Evolutionary conservation across 2,888 invertebrate genomes (phyloP), one percentile per base, ranked within the genome.

Genomic region (Sipha maydis): DNA sequence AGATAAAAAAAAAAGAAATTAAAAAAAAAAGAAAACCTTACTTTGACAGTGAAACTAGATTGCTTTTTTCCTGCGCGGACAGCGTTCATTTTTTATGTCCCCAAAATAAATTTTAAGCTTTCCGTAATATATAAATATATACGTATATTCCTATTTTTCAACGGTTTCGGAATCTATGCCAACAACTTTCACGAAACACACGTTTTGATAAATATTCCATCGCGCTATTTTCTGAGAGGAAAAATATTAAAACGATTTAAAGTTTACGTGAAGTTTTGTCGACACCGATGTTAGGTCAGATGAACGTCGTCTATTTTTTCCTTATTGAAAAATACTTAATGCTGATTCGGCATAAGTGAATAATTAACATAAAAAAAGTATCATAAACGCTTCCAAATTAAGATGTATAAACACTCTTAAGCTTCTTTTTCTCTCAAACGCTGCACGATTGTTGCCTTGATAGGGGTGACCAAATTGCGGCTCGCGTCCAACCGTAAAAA

Each of bases 61-160:
- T 83, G 38, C 38, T 75, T 83, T 75, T 56, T 79, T 34, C 54
- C 25, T 38, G 56, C 28, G 38, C 75, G 34, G 83, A 54, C 75
- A 56, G 75, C 83, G 75, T 83, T 56, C 34, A 71, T 83, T 75
- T 83, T 56, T 83, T 56, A 71, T 67, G 38, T 38, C 19, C 56
- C n/a, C 17, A 56, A 85, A 77, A 85, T 77, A 85, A 67, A 67
- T 77, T 61, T 61, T 17, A 75, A 83, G 34, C 56, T 75, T 75
- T 75, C 38, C 54, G 56, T 75, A 34, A 61, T 21, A 61, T 25
- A 25, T 21, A 61, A 61, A 61, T 25, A 61, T 21, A 61, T 61
- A 61, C 21, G 61, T 61, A 61, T 5, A 69, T 9, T 48, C 17
- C 38, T 19, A 28, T 83, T 54, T 73, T 83, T 34, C 75, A 73